These are phyloP conservation scores for Oophaga pumilio DNA, from an alignment of 2,113 vertebrate species.

Conservation along the genomic window DNA sequence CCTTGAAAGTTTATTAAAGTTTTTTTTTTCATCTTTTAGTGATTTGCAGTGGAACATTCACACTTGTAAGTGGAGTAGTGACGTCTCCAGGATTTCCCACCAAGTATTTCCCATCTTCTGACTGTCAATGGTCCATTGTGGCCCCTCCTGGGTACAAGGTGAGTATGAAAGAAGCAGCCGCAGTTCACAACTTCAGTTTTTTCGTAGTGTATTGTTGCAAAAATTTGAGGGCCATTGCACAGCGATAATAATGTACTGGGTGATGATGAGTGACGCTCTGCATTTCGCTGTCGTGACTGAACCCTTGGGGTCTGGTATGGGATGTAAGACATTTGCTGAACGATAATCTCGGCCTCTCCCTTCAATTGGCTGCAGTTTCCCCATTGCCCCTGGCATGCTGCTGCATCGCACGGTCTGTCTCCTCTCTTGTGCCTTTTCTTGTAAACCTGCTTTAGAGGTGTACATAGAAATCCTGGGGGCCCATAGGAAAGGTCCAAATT, in stretches of 20 bases:
- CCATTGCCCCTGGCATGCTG: not conserved
- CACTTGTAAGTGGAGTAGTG: not conserved
- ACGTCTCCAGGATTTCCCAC: slow-evolving; percentile 25
- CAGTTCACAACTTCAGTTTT: too few species aligned
- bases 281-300: too few species aligned
- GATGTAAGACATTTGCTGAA: not conserved
- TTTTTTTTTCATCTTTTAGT: not conserved
- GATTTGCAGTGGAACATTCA: slow-evolving; percentile 13
- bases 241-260: not conserved
- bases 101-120: slow-evolving; percentile 5
- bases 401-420: not conserved
- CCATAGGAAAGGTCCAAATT: too few species aligned
- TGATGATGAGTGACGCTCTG: not conserved
- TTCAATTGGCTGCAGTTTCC: not conserved
- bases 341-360: not conserved
- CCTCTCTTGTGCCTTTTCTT: not conserved
- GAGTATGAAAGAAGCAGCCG: not conserved
- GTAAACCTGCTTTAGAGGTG: too few species aligned
- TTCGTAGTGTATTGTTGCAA: too few species aligned
- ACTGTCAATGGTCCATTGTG: slow-evolving; percentile 47
- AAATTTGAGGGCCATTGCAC: not conserved
- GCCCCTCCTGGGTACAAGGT: slow-evolving; percentile 27
- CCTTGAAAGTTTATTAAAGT: not conserved
- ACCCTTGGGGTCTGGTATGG: too few species aligned
- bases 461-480: too few species aligned